These are phyloP conservation scores for Gnathonemus longibarbis DNA, from an alignment of 2,113 vertebrate genomes.

Conservation along the genomic window DNA sequence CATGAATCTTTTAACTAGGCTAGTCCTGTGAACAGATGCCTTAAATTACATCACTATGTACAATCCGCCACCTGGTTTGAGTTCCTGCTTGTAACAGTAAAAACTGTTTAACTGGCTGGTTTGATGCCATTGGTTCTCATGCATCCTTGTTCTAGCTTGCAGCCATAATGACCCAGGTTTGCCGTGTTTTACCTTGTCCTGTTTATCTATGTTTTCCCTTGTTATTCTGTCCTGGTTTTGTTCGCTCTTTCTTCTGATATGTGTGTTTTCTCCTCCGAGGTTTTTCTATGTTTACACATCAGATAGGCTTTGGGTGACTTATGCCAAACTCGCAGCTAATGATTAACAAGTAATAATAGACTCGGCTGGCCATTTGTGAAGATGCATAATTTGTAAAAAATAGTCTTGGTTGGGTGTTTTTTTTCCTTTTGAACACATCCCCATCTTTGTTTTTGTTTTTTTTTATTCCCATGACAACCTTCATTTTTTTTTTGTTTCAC, in stretches of 20 bases:
- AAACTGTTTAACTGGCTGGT: background rate
- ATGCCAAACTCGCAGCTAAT: constrained; percentile 41
- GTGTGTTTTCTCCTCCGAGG: background rate
- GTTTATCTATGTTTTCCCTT: constrained; percentile 6
- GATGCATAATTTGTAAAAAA: constrained; percentile 60
- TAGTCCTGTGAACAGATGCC: background rate
- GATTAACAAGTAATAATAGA: constrained; percentile 57
- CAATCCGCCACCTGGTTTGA: background rate
- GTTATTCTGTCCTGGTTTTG: background rate
- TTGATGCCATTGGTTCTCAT: background rate
- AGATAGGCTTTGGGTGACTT: background rate
- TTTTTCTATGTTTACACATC: constrained; percentile 19
- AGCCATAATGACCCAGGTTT: background rate
- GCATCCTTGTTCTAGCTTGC: background rate
- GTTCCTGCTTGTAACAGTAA: background rate
- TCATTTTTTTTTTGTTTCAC: background rate
- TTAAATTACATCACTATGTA: background rate
- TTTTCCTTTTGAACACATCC: background rate
- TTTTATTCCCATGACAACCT: background rate
- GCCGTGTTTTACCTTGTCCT: background rate
- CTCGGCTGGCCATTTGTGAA: constrained; percentile 56
- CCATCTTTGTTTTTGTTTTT: background rate
- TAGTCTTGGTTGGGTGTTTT: constrained; percentile 6
- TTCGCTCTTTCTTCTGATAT: background rate
- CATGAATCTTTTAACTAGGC: background rate